A percentile compares a stretch with the other conserved stretches of the same genome.
phyloP scores from a whole-genome alignment of 2,113 vertebrate genomes.

The Lophotis ruficrista region DNA sequence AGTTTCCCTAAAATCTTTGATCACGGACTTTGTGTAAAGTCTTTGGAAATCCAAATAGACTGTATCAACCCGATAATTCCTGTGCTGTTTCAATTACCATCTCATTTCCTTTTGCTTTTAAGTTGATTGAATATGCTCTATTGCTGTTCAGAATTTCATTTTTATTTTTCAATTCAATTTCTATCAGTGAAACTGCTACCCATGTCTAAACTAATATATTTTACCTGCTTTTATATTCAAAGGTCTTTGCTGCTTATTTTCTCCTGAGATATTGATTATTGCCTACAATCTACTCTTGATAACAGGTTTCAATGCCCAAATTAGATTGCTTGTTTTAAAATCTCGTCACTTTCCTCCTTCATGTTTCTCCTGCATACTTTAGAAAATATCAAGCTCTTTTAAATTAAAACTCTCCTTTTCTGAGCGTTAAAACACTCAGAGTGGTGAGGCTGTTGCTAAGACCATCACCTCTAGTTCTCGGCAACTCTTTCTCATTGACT shows the following conservation, averaged over 20 bases:
- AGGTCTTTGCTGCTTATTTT: background rate
- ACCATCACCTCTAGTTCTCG: background rate
- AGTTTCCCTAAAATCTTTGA: background rate
- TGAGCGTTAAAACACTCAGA: background rate
- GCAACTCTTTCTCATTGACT: background rate
- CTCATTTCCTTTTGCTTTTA: constrained; percentile 24
- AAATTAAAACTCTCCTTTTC: background rate
- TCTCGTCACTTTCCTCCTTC: background rate
- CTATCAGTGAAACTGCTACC: accelerated
- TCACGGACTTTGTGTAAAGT: background rate
- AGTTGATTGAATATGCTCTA: background rate
- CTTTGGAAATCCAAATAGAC: background rate
- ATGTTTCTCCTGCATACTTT: background rate
- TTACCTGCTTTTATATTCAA: background rate
- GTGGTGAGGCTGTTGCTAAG: background rate
- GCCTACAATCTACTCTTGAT: background rate
- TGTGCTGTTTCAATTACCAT: background rate
- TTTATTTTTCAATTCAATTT: background rate
- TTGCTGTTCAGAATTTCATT: background rate
- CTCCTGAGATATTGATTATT: background rate
- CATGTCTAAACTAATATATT: background rate
- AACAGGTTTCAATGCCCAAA: background rate
- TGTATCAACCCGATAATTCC: background rate
- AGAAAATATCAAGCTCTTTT: background rate
- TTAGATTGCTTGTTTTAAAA: background rate